These are phyloP conservation scores for Drosophila pandora DNA, from an alignment of 1,140 invertebrate genomes.

Conservation along the genomic window DNA sequence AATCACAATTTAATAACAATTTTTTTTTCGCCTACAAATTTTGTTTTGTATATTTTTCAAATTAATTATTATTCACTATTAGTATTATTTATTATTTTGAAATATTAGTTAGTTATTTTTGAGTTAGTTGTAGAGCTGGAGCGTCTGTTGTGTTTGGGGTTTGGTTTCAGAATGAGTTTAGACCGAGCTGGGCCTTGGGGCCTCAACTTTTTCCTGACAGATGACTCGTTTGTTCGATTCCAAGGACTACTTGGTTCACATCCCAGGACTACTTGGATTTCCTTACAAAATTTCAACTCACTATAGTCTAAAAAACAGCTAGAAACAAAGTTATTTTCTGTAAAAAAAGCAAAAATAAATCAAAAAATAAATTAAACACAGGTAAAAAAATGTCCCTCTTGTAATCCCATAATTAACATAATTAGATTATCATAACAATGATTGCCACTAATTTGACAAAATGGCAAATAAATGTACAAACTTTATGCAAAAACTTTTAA, in stretches of 20 bases:
- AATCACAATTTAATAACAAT: too few relatives aligned
- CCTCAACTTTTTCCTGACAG: background rate
- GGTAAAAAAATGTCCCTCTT: too few relatives aligned
- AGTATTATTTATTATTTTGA: too few relatives aligned
- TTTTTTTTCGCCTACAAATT: too few relatives aligned
- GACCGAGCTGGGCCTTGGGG: background rate
- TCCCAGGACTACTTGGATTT: too few relatives aligned
- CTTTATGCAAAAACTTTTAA: background rate
- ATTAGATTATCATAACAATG: background rate
- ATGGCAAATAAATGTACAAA: background rate
- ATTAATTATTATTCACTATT: too few relatives aligned
- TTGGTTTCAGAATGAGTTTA: background rate
- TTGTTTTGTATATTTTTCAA: too few relatives aligned
- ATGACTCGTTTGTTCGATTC: background rate
- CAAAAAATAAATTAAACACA: too few relatives aligned
- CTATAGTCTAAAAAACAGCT: too few relatives aligned
- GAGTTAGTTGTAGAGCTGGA: background rate
- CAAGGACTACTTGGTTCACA: background rate
- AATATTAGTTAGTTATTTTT: background rate
- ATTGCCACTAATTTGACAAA: background rate
- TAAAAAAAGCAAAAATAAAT: too few relatives aligned
- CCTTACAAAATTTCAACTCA: too few relatives aligned
- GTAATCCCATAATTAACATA: background rate
- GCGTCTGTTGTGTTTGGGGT: background rate
- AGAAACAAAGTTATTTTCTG: too few relatives aligned